Evolutionary conservation across 2,888 invertebrate species (phyloP), one percentile per base, ranked within the genome.

Genomic region (Hirtodrosophila duncani): DNA sequence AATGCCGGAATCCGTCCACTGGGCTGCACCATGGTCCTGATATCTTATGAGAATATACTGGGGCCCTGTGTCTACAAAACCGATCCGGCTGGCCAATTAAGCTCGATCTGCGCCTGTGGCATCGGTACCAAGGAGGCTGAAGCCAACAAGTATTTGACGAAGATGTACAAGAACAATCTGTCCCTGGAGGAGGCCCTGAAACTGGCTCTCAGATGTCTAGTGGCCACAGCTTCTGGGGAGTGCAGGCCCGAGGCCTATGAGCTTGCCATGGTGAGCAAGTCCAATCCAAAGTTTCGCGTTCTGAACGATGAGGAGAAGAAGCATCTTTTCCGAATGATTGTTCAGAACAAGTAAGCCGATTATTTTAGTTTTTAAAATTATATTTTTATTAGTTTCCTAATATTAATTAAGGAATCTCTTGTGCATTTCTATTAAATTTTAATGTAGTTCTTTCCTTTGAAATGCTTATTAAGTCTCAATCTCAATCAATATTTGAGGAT

Each of bases 1-100:
- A 99, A 98, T 88, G 99, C 99, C 9, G 99, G 99, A 88, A 99
- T 99, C 98, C 90, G 99, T 63, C 99, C 99, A 0, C 90, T 99
- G 2, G 99, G 97, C 16, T 97, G 97, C 88, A 90, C 91, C 83
- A 98, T 99, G 97, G 93, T 98, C 85, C 87, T 99, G 79, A 93
- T 99, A 70, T 94, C 95, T 0, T 95, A 93, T 79, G 98, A 99
- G 85, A 92, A 93, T 57, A 94, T 94, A 82, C 89, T 90, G 27
- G 97, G 97, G 0, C 95, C 99, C 0, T 92, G 94, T 72, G 93
- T 99, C 51, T 99, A 94, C 88, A 99, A 99, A 89, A 94, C 99
- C 0, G 99, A 99, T 88, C 99, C 99, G 3, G 99, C 99, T 3
- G 99, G 99, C 16, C 99, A 99, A 88, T 99, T 93, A 87, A 98